These are phyloP conservation scores for Cyclophora albipunctata DNA, from an alignment of 2,888 invertebrate genomes.

Conservation along the genomic window DNA sequence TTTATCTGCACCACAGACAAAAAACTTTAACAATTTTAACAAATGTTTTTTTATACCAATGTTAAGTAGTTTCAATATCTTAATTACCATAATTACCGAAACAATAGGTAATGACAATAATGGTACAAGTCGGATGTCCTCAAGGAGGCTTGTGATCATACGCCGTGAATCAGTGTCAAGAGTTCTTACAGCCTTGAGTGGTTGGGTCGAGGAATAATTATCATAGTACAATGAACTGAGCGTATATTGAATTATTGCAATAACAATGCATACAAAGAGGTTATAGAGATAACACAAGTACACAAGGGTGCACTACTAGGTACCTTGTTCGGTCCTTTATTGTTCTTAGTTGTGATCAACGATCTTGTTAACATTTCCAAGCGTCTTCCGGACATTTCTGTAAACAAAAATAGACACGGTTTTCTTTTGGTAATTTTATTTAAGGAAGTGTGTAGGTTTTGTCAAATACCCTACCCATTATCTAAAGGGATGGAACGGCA, in stretches of 20 bases:
- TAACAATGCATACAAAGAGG: slow-evolving; percentile 5
- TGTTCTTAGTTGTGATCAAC: slow-evolving; percentile 1
- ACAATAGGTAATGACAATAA: slow-evolving; percentile 27
- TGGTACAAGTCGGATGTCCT: slow-evolving; percentile 52
- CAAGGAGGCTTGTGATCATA: slow-evolving; percentile 45
- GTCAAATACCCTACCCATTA: too few species aligned
- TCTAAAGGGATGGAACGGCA: slow-evolving; percentile 7
- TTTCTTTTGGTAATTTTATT: too few species aligned
- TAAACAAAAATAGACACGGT: slow-evolving; percentile 21
- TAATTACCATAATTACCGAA: slow-evolving; percentile 13
- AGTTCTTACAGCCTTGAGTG: slow-evolving; percentile 33
- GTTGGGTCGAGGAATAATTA: slow-evolving; percentile 21
- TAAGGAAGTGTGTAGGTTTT: too few species aligned
- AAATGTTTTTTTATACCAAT: too few species aligned
- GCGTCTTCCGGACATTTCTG: slow-evolving; percentile 57
- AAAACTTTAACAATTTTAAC: too few species aligned
- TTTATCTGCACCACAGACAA: too few species aligned
- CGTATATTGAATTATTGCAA: slow-evolving; percentile 17
- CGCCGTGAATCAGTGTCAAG: slow-evolving; percentile 53
- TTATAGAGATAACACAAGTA: slow-evolving; percentile 22
- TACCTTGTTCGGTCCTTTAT: slow-evolving; percentile 12
- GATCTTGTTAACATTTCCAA: slow-evolving; percentile 39
- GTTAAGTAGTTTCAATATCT: too few species aligned
- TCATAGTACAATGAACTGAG: slow-evolving; percentile 34
- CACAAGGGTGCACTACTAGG: slow-evolving; percentile 16